Evolutionary conservation across 2,888 invertebrate genomes (phyloP).

Genomic region (Dioctria linearis): DNA sequence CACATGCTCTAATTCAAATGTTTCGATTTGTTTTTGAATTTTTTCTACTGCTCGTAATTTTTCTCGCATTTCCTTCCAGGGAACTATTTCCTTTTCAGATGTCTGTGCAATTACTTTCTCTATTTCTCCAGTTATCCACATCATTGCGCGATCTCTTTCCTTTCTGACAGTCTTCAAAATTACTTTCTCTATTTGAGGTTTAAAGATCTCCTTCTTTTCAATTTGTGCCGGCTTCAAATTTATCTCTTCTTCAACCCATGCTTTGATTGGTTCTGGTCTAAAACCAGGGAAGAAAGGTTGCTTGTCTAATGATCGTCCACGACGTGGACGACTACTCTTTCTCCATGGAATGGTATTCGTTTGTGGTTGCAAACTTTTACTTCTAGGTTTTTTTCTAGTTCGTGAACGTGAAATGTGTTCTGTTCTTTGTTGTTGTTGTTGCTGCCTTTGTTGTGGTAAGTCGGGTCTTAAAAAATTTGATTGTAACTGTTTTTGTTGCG

Average conservation of each 20-base stretch:
- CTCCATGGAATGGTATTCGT: slow-evolving; percentile 69
- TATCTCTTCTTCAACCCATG: slow-evolving; percentile 79
- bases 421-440: slow-evolving; percentile 11
- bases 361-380: slow-evolving; percentile 69
- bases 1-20: slow-evolving; percentile 70
- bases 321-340: slow-evolving; percentile 67
- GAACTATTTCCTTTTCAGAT: slow-evolving; percentile 67
- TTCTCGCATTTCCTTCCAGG: slow-evolving; percentile 70
- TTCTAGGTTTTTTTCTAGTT: slow-evolving; percentile 67
- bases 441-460: slow-evolving; percentile 58
- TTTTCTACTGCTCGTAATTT: slow-evolving; percentile 68
- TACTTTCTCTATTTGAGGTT: slow-evolving; percentile 72
- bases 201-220: slow-evolving; percentile 73
- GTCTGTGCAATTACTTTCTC: slow-evolving; percentile 69
- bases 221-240: slow-evolving; percentile 75
- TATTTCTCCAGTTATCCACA: slow-evolving; percentile 68
- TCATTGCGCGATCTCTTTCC: slow-evolving; percentile 69
- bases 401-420: slow-evolving; percentile 67
- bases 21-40: slow-evolving; percentile 69
- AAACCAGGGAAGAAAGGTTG: slow-evolving; percentile 68
- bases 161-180: slow-evolving; percentile 73
- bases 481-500: slow-evolving; percentile 60
- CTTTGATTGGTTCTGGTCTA: slow-evolving; percentile 70
- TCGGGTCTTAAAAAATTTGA: slow-evolving; percentile 64
- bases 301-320: slow-evolving; percentile 72